Evolutionary conservation across 2,888 invertebrate genomes (phyloP), one percentile per base, ranked within the genome.

Genomic region (Melitaea athalia): DNA sequence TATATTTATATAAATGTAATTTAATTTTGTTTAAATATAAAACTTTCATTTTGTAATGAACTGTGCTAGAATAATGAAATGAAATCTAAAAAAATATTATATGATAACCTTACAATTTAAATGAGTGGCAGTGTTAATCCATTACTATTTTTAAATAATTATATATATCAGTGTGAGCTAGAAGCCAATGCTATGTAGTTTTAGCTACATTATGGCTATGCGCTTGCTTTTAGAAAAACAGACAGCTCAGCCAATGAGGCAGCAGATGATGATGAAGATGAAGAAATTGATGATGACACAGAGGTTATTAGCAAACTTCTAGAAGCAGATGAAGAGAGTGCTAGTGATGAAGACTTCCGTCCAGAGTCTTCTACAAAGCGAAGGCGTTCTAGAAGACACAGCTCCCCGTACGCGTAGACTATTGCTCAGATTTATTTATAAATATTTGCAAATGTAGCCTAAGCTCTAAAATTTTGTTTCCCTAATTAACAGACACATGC

Each of bases 301-400:
- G 89, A 89, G 68, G 87, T 90, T 7, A 89, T 91, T 72, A 89
- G 86, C 75, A 89, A 89, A 71, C 76, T 91, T n/a, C 73, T 88
- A 15, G 87, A 91, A 66, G 89, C 85, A 0, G 91, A 91, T 52
- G 87, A 78, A 62, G 80, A 79, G 12, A 79, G 85, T 59, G 84
- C 65, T 8, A 72, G 72, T 15, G 72, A 72, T 62, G 72, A 70
- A 66, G 72, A 72, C 53, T 72, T 70, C 68, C 61, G 66, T 42
- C 72, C 72, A 0, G 72, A 70, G 57, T 66, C 70, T 14, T 52
- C 72, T n/a, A 38, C 42, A 14, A 72, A 70, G 61, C 65, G 65
- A 49, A 72, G 52, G 55, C 72, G 70, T 42, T 70, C 64, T 17
- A 68, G 68, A 65, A 63, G 49, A 70, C 70, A 68, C 60, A 61